These are phyloP conservation scores for Delichon dasypus DNA, from an alignment of 2,797 vertebrate genomes.

Conservation along the genomic window DNA sequence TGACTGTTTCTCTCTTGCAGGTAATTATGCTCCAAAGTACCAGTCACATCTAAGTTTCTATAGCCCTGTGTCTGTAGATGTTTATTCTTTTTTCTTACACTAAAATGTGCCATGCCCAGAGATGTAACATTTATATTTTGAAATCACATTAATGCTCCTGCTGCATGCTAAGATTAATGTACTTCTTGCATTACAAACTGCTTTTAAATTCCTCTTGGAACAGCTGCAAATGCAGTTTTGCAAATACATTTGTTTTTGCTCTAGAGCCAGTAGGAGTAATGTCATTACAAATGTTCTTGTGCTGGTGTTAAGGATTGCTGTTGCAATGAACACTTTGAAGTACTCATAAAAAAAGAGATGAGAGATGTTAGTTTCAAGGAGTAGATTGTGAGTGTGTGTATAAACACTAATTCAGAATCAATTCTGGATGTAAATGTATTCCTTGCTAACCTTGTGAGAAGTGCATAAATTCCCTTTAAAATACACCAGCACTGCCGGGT, in stretches of 20 bases:
- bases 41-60: background rate
- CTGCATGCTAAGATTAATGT: background rate
- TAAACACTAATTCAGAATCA: background rate
- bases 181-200: background rate
- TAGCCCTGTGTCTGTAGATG: background rate
- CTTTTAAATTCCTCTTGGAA: slow-evolving; percentile 3
- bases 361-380: background rate
- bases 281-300: background rate
- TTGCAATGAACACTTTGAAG: slow-evolving; percentile 17
- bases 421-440: background rate
- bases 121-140: background rate
- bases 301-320: background rate
- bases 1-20: background rate
- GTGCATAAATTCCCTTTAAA: background rate
- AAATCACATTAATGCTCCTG: slow-evolving; percentile 38
- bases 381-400: background rate
- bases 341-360: background rate
- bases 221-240: slow-evolving; percentile 35
- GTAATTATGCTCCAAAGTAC: background rate
- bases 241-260: background rate
- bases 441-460: background rate
- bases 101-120: background rate
- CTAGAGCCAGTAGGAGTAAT: background rate
- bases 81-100: background rate
- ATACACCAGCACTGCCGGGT: background rate